Conservation (phyloP, 2,797 vertebrate species). For the Girardinus metallicus region DNA sequence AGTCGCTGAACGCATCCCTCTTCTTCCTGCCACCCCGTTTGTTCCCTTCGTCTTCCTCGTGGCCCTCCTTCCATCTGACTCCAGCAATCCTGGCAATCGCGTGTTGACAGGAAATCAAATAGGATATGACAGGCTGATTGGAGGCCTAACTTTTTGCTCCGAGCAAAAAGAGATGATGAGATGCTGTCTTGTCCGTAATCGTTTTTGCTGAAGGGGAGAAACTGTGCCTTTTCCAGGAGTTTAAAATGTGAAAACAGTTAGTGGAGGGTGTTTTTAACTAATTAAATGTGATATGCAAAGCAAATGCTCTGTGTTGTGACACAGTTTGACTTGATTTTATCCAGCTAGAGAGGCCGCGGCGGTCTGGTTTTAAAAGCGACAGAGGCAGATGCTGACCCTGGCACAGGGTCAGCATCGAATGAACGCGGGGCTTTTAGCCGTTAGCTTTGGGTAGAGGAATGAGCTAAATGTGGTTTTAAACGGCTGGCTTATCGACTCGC, state of each 20-base stretch:
- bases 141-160: conserved; percentile 33
- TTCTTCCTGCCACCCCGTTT: not conserved
- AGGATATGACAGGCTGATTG: conserved; percentile 41
- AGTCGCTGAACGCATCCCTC: conserved; percentile 24
- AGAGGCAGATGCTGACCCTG: conserved; percentile 14
- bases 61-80: conserved; percentile 22
- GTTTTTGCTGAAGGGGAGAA: not conserved
- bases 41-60: conserved; percentile 9
- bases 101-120: conserved; percentile 59
- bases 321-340: conserved; percentile 31
- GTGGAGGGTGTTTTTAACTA: not conserved
- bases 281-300: not conserved
- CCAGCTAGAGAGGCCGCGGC: conserved; percentile 19
- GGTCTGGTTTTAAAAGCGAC: conserved; percentile 21
- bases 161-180: conserved; percentile 15
- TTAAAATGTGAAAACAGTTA: not conserved
- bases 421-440: conserved; percentile 4
- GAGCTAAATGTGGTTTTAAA: conserved; percentile 57
- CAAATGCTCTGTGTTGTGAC: conserved; percentile 28
- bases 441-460: conserved; percentile 21
- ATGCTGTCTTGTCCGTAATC: conserved; percentile 22
- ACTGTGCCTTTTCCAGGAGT: not conserved
- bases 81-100: conserved; percentile 39
- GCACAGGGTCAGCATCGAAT: conserved; percentile 11
- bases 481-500: conserved; percentile 40